Conservation (phyloP, 1,140 invertebrate species). For the Philotrypesis tridentata region DNA sequence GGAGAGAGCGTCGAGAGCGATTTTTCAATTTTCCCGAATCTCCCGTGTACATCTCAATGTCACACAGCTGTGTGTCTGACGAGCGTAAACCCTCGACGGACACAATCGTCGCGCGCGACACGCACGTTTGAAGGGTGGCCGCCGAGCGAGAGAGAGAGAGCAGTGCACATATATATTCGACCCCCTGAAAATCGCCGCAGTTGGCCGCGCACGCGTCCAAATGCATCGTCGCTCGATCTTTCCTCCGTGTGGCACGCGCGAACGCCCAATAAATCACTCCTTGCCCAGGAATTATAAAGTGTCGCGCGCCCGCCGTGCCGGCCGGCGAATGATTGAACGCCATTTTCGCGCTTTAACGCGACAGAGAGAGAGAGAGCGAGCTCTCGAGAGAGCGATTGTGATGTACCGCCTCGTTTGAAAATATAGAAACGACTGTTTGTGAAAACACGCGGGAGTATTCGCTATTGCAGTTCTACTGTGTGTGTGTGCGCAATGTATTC, state of each 20-base stretch:
- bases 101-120: not conserved
- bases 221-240: conserved; percentile 16
- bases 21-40: not conserved
- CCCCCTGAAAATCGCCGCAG: conserved; percentile 14
- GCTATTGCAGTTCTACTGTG: not conserved
- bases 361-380: not conserved
- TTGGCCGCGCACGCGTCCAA: not conserved
- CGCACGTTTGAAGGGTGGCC: conserved; percentile 10
- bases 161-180: not conserved
- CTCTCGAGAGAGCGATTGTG: not conserved
- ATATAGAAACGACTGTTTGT: not conserved
- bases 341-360: not conserved
- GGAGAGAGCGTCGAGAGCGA: too few relatives aligned
- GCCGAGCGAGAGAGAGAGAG: too few relatives aligned
- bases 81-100: not conserved
- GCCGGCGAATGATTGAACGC: not conserved
- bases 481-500: not conserved
- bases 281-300: not conserved
- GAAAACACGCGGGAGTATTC: not conserved
- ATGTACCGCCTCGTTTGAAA: not conserved
- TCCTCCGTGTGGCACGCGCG: conserved; percentile 12
- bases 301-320: too few relatives aligned
- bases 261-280: not conserved
- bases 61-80: not conserved
- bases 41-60: conserved; percentile 13